phyloP scores from a whole-genome alignment of 2,888 invertebrate species.

The Meiosimyza platycephala region DNA sequence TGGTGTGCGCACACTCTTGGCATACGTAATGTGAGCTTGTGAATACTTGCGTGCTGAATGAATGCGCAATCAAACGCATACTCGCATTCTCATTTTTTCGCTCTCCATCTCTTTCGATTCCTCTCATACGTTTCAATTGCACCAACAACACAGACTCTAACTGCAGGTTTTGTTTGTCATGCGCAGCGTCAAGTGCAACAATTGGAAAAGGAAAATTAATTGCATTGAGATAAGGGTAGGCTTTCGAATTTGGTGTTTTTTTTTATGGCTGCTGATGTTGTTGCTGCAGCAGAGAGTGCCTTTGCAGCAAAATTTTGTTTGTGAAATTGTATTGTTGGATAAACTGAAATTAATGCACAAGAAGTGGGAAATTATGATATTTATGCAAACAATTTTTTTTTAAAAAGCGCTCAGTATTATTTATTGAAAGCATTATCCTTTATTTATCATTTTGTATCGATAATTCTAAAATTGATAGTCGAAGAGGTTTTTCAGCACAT shows the following conservation, averaged over 20 bases:
- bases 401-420: no score
- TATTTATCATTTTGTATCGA: no score
- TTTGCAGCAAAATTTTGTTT: not conserved
- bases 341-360: not conserved
- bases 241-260: conserved; percentile 11
- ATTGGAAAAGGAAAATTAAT: conserved; percentile 34
- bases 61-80: not conserved
- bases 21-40: not conserved
- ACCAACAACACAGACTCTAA: not conserved
- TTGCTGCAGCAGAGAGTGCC: not conserved
- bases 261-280: conserved; percentile 1
- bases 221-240: conserved; percentile 30
- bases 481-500: no score
- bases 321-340: not conserved
- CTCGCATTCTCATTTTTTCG: not conserved
- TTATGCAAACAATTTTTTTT: no score
- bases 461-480: no score
- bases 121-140: not conserved
- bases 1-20: conserved; percentile 19
- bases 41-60: not conserved
- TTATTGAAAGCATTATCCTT: no score
- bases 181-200: conserved; percentile 30
- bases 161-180: conserved; percentile 23
- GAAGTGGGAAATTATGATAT: not conserved
- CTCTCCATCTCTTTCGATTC: not conserved